Evolutionary conservation across 2,797 vertebrate species (phyloP), one percentile per base, ranked within the genome.

Genomic region (Pipistrellus pipistrellus): DNA sequence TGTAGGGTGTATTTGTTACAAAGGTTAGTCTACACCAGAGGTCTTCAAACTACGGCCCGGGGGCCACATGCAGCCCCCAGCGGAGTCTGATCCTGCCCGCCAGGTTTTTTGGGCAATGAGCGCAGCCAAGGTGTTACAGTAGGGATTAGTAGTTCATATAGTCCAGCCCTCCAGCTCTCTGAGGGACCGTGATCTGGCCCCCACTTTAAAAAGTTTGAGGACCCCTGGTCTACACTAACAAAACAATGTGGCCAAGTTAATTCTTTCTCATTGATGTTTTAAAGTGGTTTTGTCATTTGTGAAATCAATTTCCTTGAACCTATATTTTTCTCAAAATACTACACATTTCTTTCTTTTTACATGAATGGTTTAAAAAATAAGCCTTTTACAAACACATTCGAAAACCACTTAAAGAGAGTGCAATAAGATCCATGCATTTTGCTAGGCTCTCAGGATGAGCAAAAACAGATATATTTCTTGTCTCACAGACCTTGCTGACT

Each of bases 311-410:
- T 78, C 48, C 30, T 91, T 84, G 30, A 76, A 7, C 6, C 10
- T 76, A 23, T 55, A 41, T 38, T 80, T 57, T 55, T 14, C 13
- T 68, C 68, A 51, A 90, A 91, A 88, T 32, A 44, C 7, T 35
- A 59, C 6, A 35, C 51, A 38, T 69, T 75, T 82, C 23, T 53
- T 82, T 75, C 11, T 10, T 68, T 15, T 69, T 27, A 75, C 18
- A 71, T 38, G 18, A 27, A 91, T 4, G 5, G 9, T 66, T 90
- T 62, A 3, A 68, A 84, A 91, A 86, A 3, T 69, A 73, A 73
- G 6, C 44, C 27, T 76, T 93, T 95, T 32, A 85, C 15, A 88
- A 92, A 85, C 6, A 72, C 18, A 75, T 78, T 72, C 51, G 78
- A 46, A 64, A 90, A 78, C 51, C 62, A 57, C 8, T 64, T 78